Conservation (phyloP, 2,113 vertebrate species). For the Hydrochoerus hydrochaeris region DNA sequence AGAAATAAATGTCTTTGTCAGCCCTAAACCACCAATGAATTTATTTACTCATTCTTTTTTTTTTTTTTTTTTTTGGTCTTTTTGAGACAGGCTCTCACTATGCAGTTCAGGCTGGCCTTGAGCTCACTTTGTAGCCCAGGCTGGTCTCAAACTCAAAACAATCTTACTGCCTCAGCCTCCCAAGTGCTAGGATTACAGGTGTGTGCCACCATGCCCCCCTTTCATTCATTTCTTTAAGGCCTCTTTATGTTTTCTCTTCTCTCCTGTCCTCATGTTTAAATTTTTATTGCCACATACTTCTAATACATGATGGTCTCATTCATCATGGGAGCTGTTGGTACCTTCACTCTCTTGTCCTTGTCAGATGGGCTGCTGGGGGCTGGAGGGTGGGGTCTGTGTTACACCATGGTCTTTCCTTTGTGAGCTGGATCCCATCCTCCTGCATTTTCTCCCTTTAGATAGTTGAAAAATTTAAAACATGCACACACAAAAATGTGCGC, state of each 20-base stretch:
- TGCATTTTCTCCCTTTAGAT: background rate
- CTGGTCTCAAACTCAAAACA: no score
- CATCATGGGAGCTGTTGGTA: background rate
- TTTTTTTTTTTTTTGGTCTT: no score
- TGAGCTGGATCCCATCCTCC: background rate
- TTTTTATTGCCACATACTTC: background rate
- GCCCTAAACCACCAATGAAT: background rate
- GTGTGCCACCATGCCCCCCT: no score
- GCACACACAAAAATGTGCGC: background rate
- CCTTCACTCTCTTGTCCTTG: background rate
- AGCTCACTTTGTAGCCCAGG: no score
- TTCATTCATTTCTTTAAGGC: background rate
- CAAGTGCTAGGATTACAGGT: no score
- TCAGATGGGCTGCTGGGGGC: no score
- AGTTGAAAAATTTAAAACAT: conserved; percentile 19
- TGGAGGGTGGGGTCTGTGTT: background rate
- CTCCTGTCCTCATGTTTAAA: background rate
- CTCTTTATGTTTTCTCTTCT: background rate
- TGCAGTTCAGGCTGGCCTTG: no score
- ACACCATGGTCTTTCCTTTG: background rate
- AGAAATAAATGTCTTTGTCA: background rate
- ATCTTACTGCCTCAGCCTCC: no score
- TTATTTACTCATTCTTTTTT: background rate
- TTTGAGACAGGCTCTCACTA: no score
- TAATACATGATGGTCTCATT: background rate